Conservation (phyloP, 2,797 vertebrate genomes). For the Coccyzus lansbergi region DNA sequence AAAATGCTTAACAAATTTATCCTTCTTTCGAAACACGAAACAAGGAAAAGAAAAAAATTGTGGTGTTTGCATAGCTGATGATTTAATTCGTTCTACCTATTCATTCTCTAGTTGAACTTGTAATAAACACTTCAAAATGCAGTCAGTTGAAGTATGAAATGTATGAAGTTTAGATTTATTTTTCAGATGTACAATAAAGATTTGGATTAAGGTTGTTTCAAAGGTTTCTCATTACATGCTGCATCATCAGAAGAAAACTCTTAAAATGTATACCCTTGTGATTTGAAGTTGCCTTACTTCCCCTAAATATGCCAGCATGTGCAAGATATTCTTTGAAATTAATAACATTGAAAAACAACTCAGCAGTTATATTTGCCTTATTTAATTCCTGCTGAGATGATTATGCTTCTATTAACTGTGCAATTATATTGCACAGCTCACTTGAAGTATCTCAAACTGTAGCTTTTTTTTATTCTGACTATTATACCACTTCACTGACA, state of each 20-base stretch:
- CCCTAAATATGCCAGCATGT: constrained; percentile 37
- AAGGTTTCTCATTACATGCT: constrained; percentile 28
- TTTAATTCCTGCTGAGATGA: constrained; percentile 73
- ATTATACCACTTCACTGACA: constrained; percentile 59
- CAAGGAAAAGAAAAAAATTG: neutral
- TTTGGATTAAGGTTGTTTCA: constrained; percentile 53
- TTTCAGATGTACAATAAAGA: constrained; percentile 20
- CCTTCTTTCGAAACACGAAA: neutral
- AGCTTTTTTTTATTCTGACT: constrained; percentile 68
- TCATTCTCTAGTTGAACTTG: neutral
- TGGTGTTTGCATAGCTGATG: neutral
- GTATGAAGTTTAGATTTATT: neutral
- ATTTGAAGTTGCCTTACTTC: constrained; percentile 49
- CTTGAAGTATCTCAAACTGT: constrained; percentile 66
- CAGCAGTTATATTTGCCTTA: constrained; percentile 70
- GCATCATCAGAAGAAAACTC: constrained; percentile 45
- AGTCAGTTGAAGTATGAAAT: neutral
- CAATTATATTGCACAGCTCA: constrained; percentile 72
- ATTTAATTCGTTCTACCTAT: neutral
- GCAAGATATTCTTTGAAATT: constrained; percentile 66
- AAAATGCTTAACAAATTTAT: neutral
- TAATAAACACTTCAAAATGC: neutral
- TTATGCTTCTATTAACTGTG: constrained; percentile 77
- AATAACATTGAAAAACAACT: constrained; percentile 74
- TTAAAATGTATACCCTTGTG: constrained; percentile 45